phyloP scores from a whole-genome alignment of 2,113 vertebrate species.

The Zosterops lateralis region DNA sequence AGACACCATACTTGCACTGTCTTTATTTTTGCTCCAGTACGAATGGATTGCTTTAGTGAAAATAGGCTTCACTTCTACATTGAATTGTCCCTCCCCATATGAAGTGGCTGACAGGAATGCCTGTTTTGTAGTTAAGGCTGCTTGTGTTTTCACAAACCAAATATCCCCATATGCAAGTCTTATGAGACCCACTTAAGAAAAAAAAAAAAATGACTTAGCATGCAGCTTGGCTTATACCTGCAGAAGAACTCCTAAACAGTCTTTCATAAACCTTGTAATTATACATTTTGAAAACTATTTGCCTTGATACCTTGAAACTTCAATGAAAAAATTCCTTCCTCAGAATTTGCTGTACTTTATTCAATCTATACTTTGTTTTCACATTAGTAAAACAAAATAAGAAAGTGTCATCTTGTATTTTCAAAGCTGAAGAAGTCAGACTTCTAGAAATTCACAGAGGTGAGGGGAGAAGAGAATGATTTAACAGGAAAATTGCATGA shows the following conservation, averaged over 20 bases:
- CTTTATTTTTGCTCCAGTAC: not conserved
- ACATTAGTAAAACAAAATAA: not conserved
- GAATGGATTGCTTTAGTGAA: not conserved
- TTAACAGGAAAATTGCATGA: not conserved
- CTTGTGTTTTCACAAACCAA: not conserved
- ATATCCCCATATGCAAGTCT: not conserved
- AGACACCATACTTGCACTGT: not conserved
- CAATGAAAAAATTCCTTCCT: not conserved
- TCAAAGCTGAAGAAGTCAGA: not conserved
- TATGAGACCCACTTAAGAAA: not conserved
- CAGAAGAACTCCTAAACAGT: not conserved
- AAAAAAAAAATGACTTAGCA: not conserved
- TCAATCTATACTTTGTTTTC: not conserved
- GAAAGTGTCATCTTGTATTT: not conserved
- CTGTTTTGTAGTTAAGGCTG: not conserved
- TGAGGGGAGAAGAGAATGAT: not conserved
- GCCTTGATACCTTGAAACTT: not conserved
- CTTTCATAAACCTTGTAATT: not conserved
- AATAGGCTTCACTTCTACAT: not conserved
- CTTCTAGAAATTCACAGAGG: not conserved
- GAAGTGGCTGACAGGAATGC: not conserved
- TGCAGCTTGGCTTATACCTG: not conserved
- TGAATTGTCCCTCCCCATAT: not conserved
- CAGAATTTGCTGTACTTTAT: not conserved
- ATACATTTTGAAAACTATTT: not conserved